Percentiles rank a stretch among this genome's conserved stretches.
These are phyloP conservation scores for Nematolebias whitei DNA, from an alignment of 2,113 vertebrate species.

Conservation along the genomic window DNA sequence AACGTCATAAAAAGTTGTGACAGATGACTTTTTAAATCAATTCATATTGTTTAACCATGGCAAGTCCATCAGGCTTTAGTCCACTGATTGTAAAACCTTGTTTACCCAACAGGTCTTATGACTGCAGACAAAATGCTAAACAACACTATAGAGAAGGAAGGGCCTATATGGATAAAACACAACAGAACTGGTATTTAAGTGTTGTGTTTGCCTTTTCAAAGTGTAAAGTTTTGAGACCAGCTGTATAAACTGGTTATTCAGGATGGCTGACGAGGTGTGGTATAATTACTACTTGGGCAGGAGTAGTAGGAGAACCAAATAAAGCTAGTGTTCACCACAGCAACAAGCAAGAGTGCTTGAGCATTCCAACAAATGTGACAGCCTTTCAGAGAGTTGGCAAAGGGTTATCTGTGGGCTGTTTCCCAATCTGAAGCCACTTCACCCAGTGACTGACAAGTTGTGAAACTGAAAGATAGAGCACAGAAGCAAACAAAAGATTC, in stretches of 20 bases:
- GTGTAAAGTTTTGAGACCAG: not conserved
- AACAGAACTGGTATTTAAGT: too few species aligned
- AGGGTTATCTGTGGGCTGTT: constrained; percentile 8
- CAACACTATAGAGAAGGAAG: not conserved
- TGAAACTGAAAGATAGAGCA: constrained; percentile 65
- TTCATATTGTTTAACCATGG: not conserved
- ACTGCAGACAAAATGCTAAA: not conserved
- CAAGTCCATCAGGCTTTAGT: not conserved
- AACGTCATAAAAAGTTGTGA: not conserved
- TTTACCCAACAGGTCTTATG: not conserved
- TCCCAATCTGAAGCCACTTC: constrained; percentile 41
- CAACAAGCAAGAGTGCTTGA: constrained; percentile 25
- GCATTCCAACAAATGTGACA: constrained; percentile 1
- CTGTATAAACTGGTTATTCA: constrained; percentile 10
- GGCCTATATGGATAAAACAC: not conserved
- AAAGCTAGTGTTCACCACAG: constrained; percentile 26
- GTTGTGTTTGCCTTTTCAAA: too few species aligned
- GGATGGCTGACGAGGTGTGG: not conserved
- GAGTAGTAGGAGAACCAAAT: not conserved
- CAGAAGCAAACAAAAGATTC: constrained; percentile 32
- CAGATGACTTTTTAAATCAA: not conserved
- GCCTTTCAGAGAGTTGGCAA: constrained; percentile 33
- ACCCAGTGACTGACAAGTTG: constrained; percentile 29
- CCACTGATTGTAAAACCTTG: not conserved
- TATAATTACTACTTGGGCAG: not conserved